Evolutionary conservation across 1,140 invertebrate genomes (phyloP), one percentile per base, ranked within the genome.

Genomic region (Pentalonia nigronervosa): DNA sequence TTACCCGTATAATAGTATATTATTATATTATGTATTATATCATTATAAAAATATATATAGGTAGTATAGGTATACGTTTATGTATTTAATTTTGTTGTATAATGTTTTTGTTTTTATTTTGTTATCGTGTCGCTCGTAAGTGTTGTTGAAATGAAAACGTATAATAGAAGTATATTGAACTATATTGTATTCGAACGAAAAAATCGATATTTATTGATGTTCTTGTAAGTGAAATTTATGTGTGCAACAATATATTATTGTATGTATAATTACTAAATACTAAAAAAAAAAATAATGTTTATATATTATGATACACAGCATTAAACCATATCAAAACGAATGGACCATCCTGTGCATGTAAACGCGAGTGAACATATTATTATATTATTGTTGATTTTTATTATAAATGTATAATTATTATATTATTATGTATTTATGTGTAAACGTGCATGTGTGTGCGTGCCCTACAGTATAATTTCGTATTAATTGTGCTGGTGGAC

Each of bases 281-380:
- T 36, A 34, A 81, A n/a, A 67, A 9, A n/a, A 2, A 25, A 34
- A n/a, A 81, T 21, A 83, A 36, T 81, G 11, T 67, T 67, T 67
- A 67, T 67, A 7, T 41, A n/a, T 81, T 21, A 21, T 45, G 23
- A 25, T 84, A 41, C 23, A 11, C 4, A 41, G 41, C 36, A 45
- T 84, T 83, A 36, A 88, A 50, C 87, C 87, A 50, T 88, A 88
- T 88, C 87, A 88, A 87, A 88, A 50, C 87, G 87, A 53, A 50
- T 53, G 87, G 48, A 88, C 87, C 87, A 53, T 53, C 34, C 8
- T 34, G 87, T 56, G 48, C 30, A 9, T 89, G 87, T 53, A 30
- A 76, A n/a, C 60, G n/a, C 17, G 60, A 76, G 60, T 34, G 60
- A 76, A 7, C 60, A 76, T 76, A 53, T 53, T 7, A 21, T 50